These are phyloP conservation scores for Barypeithes pellucidus DNA, from an alignment of 2,888 invertebrate genomes.

Conservation along the genomic window DNA sequence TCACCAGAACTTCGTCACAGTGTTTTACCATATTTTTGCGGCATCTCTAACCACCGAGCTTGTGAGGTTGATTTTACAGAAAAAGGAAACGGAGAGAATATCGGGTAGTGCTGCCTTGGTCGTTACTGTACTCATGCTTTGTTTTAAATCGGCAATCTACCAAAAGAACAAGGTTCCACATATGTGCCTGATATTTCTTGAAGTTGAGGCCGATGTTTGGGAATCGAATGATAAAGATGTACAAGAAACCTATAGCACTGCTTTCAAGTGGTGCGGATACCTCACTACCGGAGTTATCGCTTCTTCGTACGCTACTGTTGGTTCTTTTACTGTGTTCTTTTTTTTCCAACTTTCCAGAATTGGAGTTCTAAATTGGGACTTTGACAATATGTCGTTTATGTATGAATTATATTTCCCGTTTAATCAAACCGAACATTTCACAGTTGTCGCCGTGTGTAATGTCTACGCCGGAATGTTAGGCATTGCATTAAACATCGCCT, in stretches of 20 bases:
- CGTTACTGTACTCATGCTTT: neutral
- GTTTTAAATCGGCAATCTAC: neutral
- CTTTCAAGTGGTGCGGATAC: neutral
- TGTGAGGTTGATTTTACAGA: neutral
- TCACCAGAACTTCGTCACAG: neutral
- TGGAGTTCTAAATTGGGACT: neutral
- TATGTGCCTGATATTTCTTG: slow-evolving; percentile 6
- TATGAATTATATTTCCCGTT: slow-evolving; percentile 24
- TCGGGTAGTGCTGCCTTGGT: slow-evolving; percentile 4
- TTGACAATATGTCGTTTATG: slow-evolving; percentile 16
- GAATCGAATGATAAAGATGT: slow-evolving; percentile 5
- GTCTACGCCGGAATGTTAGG: slow-evolving; percentile 12
- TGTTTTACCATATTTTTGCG: neutral
- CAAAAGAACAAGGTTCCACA: slow-evolving; percentile 16
- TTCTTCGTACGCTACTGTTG: neutral
- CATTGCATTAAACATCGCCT: slow-evolving; percentile 6
- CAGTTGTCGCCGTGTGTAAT: slow-evolving; percentile 11
- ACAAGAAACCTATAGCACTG: neutral
- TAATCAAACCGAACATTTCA: slow-evolving; percentile 3
- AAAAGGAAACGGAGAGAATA: slow-evolving; percentile 5
- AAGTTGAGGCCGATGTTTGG: slow-evolving; percentile 1
- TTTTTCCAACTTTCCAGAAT: neutral
- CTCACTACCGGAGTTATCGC: slow-evolving; percentile 2
- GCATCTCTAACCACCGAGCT: slow-evolving; percentile 3
- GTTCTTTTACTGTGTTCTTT: slow-evolving; percentile 5